These are phyloP conservation scores for Fulica atra DNA, from an alignment of 2,113 vertebrate species.

Conservation along the genomic window DNA sequence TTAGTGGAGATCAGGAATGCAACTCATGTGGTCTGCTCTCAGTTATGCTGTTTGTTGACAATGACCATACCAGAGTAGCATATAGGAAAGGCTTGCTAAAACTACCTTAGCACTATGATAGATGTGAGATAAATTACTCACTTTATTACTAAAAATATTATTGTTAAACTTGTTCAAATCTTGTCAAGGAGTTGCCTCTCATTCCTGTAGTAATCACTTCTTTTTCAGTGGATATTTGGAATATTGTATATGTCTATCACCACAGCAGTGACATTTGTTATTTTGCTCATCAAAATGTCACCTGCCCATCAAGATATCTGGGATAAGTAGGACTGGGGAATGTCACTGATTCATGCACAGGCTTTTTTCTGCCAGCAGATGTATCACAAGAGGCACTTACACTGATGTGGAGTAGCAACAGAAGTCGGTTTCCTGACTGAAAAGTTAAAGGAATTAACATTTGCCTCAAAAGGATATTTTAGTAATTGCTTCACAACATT, in stretches of 20 bases:
- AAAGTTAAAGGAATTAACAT: background rate
- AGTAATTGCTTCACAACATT: background rate
- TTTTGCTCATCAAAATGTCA: conserved; percentile 45
- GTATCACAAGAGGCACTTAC: background rate
- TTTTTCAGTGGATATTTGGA: conserved; percentile 36
- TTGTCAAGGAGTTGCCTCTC: conserved; percentile 22
- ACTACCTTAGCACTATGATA: background rate
- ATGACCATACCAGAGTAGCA: background rate
- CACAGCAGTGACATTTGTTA: conserved; percentile 45
- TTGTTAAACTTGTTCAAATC: conserved; percentile 3
- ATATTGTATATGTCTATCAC: conserved; percentile 31
- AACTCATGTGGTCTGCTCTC: background rate
- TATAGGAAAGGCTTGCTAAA: background rate
- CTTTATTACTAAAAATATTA: conserved; percentile 39
- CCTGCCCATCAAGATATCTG: conserved; percentile 38
- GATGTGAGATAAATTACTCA: conserved; percentile 29
- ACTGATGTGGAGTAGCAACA: background rate
- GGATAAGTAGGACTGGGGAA: conserved; percentile 1
- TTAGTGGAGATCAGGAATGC: background rate
- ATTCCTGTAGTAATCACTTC: background rate
- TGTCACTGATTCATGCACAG: background rate
- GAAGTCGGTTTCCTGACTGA: background rate
- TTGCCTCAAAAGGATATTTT: background rate
- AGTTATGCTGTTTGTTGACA: background rate
- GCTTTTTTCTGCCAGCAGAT: conserved; percentile 22